These are phyloP conservation scores for Conopomorpha cramerella DNA, from an alignment of 1,140 invertebrate genomes.

Conservation along the genomic window DNA sequence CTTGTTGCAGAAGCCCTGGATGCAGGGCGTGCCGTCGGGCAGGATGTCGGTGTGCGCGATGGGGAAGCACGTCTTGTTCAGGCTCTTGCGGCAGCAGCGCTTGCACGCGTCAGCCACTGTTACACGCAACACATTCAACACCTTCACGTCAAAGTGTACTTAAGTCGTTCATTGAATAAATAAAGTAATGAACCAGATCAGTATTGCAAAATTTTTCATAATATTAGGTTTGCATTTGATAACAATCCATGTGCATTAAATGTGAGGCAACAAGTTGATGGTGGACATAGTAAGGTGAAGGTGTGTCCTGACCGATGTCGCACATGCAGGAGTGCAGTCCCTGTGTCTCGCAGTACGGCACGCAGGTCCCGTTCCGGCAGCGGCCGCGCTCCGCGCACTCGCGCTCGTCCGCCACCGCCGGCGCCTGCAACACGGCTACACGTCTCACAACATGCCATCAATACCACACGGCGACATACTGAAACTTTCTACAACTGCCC, in stretches of 20 bases:
- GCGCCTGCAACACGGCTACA: conserved; percentile 70
- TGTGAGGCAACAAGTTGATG: no score
- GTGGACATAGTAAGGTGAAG: no score
- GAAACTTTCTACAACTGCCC: no score
- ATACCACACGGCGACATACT: no score
- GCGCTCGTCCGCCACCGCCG: conserved; percentile 85
- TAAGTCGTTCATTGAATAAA: no score
- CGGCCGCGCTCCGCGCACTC: conserved; percentile 87
- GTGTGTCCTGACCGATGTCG: conserved; percentile 90
- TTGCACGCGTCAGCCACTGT: conserved; percentile 79
- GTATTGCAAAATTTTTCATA: no score
- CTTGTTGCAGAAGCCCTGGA: conserved; percentile 95
- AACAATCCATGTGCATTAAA: no score
- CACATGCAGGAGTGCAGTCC: conserved; percentile 93
- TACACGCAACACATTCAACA: no score
- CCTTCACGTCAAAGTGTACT: no score
- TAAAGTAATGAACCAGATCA: no score
- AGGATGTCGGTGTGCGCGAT: conserved; percentile 85
- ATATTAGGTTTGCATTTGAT: no score
- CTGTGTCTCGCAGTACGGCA: conserved; percentile 92
- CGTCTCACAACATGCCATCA: no score
- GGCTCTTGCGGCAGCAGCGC: conserved; percentile 85
- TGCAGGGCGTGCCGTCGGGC: conserved; percentile 92
- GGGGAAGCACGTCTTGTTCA: conserved; percentile 90
- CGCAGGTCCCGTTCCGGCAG: conserved; percentile 83